These are phyloP conservation scores for Saguinus imperator DNA, from an alignment of 2,113 vertebrate genomes.

Conservation along the genomic window DNA sequence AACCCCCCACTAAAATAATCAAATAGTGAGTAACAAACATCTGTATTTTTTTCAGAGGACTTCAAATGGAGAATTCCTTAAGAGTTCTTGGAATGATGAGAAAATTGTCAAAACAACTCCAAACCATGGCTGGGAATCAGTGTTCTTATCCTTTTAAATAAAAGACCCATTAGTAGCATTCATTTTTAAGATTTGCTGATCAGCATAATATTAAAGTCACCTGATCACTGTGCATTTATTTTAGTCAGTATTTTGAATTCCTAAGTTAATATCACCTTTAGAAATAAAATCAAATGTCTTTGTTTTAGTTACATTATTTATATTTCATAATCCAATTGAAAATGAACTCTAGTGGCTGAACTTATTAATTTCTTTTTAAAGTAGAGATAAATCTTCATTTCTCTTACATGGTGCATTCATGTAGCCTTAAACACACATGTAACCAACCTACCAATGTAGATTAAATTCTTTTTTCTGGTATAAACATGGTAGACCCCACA, in stretches of 20 bases:
- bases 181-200: neutral
- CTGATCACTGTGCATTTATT: neutral
- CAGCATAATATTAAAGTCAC: neutral
- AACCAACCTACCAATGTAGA: neutral
- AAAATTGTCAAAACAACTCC: constrained; percentile 1
- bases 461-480: neutral
- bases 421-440: neutral
- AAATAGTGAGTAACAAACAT: neutral
- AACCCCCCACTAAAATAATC: neutral
- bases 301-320: neutral
- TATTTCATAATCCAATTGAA: neutral
- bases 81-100: constrained; percentile 10
- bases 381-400: neutral
- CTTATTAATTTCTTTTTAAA: constrained; percentile 27
- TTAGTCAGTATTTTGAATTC: neutral
- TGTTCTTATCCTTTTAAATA: neutral
- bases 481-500: neutral
- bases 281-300: constrained; percentile 21
- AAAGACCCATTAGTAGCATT: neutral
- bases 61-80: constrained; percentile 7
- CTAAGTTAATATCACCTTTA: neutral
- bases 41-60: neutral
- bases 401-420: neutral
- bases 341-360: neutral
- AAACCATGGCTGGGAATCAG: neutral